A percentile compares a stretch with the other conserved stretches of the same genome.
Evolutionary conservation across 1,140 invertebrate species (phyloP).

Genomic region (fruit fly (Drosophila melanogaster)): Release_6_plus_ISO1_MT NC_004354.4:10523001-10523500

Average conservation of each 20-base stretch:
- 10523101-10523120: slow-evolving; percentile 17
- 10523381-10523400: slow-evolving; percentile 81
- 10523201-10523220: slow-evolving; percentile 5
- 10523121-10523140: slow-evolving; percentile 67
- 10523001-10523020: slow-evolving; percentile 78
- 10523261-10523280: slow-evolving; percentile 79
- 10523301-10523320: neutral
- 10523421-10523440: slow-evolving; percentile 83
- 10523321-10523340: slow-evolving; percentile 10
- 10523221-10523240: slow-evolving; percentile 60
- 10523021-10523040: slow-evolving; percentile 76
- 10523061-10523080: slow-evolving; percentile 35
- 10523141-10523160: slow-evolving; percentile 78
- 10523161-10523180: slow-evolving; percentile 70
- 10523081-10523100: slow-evolving; percentile 45
- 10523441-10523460: slow-evolving; percentile 79
- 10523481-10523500: slow-evolving; percentile 35
- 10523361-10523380: slow-evolving; percentile 82
- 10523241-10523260: slow-evolving; percentile 70
- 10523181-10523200: slow-evolving; percentile 26
- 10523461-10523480: slow-evolving; percentile 78
- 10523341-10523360: slow-evolving; percentile 36
- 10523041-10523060: slow-evolving; percentile 62
- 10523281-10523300: slow-evolving; percentile 68
- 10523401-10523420: slow-evolving; percentile 83